A percentile compares a stretch with the other conserved stretches of the same genome.
Evolutionary conservation across 2,113 vertebrate species (phyloP).

Genomic region (Macrotus californicus): DNA sequence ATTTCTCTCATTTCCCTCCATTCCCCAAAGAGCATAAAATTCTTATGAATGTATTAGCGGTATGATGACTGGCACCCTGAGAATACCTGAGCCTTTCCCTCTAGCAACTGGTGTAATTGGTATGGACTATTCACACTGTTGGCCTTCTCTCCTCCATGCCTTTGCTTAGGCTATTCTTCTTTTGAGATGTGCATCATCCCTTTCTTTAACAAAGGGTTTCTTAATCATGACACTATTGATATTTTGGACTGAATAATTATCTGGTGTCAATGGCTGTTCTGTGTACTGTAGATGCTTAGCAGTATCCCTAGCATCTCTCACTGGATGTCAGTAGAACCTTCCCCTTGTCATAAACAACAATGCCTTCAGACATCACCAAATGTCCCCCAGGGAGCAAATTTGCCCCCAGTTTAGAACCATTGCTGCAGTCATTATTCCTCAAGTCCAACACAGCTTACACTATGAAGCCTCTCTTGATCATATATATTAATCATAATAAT

Average conservation of each 20-base stretch:
- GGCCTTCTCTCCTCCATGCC: neutral
- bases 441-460: neutral
- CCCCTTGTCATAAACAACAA: neutral
- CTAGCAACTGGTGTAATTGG: accelerated
- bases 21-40: constrained; percentile 22
- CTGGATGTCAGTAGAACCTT: too few relatives aligned
- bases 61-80: neutral
- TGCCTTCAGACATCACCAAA: neutral
- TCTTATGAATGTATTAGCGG: neutral
- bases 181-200: neutral
- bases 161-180: neutral
- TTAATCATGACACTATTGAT: accelerated
- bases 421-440: neutral
- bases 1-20: constrained; percentile 45
- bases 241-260: neutral
- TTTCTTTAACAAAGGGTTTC: neutral
- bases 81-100: neutral
- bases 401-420: neutral
- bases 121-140: accelerated
- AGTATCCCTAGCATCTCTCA: neutral
- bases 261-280: neutral
- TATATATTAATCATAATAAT: neutral
- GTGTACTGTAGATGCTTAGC: neutral
- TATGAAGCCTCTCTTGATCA: neutral
- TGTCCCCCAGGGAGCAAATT: neutral